phyloP scores from a whole-genome alignment of 2,888 invertebrate genomes.

The Ecliptopera silaceata region DNA sequence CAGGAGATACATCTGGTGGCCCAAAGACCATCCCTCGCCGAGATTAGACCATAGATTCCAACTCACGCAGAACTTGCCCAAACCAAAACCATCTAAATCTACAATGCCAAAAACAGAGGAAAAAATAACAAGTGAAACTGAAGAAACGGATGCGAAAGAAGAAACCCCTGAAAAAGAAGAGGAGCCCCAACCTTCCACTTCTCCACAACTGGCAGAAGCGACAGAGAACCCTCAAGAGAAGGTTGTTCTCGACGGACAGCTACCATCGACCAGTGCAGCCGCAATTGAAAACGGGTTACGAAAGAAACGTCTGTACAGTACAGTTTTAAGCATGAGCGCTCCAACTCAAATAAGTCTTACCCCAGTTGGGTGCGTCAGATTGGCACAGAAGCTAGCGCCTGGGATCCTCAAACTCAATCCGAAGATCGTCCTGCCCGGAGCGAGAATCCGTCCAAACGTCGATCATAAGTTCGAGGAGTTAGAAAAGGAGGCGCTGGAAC shows the following conservation, averaged over 20 bases:
- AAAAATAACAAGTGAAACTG: conserved; percentile 29
- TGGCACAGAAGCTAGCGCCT: conserved; percentile 69
- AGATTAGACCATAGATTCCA: conserved; percentile 56
- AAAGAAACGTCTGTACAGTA: conserved; percentile 79
- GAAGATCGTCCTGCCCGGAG: conserved; percentile 64
- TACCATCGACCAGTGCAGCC: conserved; percentile 65
- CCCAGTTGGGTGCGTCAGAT: conserved; percentile 59
- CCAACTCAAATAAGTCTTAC: conserved; percentile 60
- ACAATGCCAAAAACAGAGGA: conserved; percentile 36
- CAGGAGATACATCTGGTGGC: conserved; percentile 69
- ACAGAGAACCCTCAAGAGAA: conserved; percentile 51
- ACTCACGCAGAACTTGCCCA: conserved; percentile 46
- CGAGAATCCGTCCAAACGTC: conserved; percentile 60
- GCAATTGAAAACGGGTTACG: conserved; percentile 56
- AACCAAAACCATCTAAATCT: conserved; percentile 25
- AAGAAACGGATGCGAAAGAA: conserved; percentile 40
- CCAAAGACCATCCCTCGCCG: conserved; percentile 60
- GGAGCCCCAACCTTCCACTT: conserved; percentile 35
- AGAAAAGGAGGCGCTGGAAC: conserved; percentile 84
- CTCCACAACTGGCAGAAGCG: conserved; percentile 38
- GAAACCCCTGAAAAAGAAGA: conserved; percentile 34
- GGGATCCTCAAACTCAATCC: conserved; percentile 72
- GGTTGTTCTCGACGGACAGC: conserved; percentile 53
- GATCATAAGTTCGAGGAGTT: conserved; percentile 80
- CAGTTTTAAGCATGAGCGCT: conserved; percentile 77